Conservation (phyloP, 2,888 invertebrate genomes). For the Oscheius sp. region DNA sequence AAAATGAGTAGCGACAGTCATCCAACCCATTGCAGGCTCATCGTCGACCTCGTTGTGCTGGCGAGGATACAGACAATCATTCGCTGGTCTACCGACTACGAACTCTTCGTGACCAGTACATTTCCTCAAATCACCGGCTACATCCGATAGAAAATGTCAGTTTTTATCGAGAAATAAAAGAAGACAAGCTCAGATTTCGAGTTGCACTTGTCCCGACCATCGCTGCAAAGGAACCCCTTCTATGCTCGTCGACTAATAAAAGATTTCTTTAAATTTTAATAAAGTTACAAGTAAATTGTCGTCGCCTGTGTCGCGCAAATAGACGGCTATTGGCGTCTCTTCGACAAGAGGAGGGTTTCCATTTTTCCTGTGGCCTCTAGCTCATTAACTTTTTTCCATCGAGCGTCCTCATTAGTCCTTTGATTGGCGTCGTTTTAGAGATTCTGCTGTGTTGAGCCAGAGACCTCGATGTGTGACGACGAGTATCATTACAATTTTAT, state of each 20-base stretch:
- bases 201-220: constrained; percentile 69
- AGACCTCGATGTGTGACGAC: constrained; percentile 16
- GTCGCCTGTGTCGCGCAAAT: too few species aligned
- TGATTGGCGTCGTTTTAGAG: constrained; percentile 35
- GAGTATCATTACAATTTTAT: not conserved
- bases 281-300: too few species aligned
- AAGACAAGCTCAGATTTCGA: too few species aligned
- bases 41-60: constrained; percentile 65
- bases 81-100: constrained; percentile 18
- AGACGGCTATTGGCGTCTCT: too few species aligned
- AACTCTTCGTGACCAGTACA: constrained; percentile 38
- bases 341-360: not conserved
- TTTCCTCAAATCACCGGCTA: constrained; percentile 35
- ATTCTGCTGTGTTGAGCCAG: constrained; percentile 2
- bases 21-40: too few species aligned
- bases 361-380: constrained; percentile 26
- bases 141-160: constrained; percentile 55
- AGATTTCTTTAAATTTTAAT: too few species aligned
- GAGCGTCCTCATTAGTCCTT: constrained; percentile 32
- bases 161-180: too few species aligned
- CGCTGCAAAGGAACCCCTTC: constrained; percentile 48
- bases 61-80: constrained; percentile 34
- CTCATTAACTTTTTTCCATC: constrained; percentile 34
- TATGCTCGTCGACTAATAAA: constrained; percentile 3
- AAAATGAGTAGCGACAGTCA: too few species aligned